Base-by-base conservation (phyloP, 2,888 invertebrate species). In the Polyommatus iphigenia region DNA sequence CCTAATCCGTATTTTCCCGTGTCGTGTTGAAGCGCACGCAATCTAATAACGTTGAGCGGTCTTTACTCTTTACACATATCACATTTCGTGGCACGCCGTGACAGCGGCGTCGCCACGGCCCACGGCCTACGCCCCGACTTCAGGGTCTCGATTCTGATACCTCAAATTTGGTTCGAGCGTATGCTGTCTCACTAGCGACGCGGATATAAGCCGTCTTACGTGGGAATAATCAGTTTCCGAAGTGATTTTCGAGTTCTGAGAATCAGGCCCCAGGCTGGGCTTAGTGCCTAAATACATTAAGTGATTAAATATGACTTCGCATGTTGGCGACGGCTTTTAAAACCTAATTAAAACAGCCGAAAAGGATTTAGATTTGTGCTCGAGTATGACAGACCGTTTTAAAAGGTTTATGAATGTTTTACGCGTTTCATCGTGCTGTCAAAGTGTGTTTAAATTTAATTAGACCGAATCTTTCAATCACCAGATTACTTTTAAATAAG, bases 271-370 rank as follows among this genome's bases (percentile, higher is more conserved):
- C 50, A 50, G 50, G 50, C 50, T 24, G 10, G 62, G 62, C 10
- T 62, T 62, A 24, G 62, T 62, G 24, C 62, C 24, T 62, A 62
- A 62, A 62, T 62, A 24, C 62, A 62, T 62, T 62, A 24, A 24
- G 62, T 62, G 24, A 62, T 24, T 59, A 59, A 62, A 62, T 62
- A 24, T 62, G 62, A 24, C 24, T 24, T 62, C 24, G 62, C 62
- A 62, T 62, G 24, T 24, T 24, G 24, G 62, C 62, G 10, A 24
- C 24, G 62, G 24, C 20, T 20, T 59, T 59, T 59, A 59, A 59
- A 59, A 8, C n/a, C 20, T 59, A 59, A 59, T 62, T 62, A 62
- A 59, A 62, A 20, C 62, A 10, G 62, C 24, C 24, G 62, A 62
- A 62, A 62, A 24, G 62, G 62, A 62, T 62, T 62, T 62, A 62